Conservation (phyloP, 2,888 invertebrate species). For the Diarsia mendica region DNA sequence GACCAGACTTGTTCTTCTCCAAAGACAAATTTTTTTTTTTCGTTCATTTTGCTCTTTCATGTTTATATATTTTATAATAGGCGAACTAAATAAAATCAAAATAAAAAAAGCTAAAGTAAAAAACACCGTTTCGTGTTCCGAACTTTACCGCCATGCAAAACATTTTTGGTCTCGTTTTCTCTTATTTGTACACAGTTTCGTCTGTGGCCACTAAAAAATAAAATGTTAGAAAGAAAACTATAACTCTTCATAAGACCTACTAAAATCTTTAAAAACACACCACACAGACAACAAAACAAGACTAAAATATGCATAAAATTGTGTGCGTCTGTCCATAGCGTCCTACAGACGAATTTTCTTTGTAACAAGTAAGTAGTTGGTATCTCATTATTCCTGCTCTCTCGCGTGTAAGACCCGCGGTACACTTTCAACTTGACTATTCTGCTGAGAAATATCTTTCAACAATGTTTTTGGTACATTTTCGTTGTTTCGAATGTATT, state of each 20-base stretch:
- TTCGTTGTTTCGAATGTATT: constrained; percentile 31
- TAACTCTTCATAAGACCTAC: background rate
- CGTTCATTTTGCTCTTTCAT: too few species aligned
- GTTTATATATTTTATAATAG: too few species aligned
- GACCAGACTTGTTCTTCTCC: background rate
- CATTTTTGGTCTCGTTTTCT: too few species aligned
- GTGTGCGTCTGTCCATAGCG: constrained; percentile 64
- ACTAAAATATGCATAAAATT: constrained; percentile 39
- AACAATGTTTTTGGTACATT: constrained; percentile 55
- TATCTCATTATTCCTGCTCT: constrained; percentile 84
- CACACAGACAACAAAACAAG: constrained; percentile 1
- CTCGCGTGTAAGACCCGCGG: constrained; percentile 78
- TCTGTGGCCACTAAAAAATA: too few species aligned
- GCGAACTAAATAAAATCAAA: too few species aligned
- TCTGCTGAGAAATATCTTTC: constrained; percentile 55
- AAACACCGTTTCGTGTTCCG: too few species aligned
- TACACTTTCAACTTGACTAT: constrained; percentile 62
- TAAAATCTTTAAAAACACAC: background rate
- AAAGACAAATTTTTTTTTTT: too few species aligned
- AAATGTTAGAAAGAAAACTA: background rate
- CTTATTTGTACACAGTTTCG: too few species aligned
- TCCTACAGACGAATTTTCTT: constrained; percentile 71
- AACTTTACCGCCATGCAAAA: too few species aligned
- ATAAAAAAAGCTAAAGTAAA: too few species aligned
- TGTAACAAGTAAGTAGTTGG: constrained; percentile 78